A percentile compares a stretch with the other conserved stretches of the same genome.
These are phyloP conservation scores for Muscina levida DNA, from an alignment of 2,888 invertebrate genomes.

Conservation along the genomic window DNA sequence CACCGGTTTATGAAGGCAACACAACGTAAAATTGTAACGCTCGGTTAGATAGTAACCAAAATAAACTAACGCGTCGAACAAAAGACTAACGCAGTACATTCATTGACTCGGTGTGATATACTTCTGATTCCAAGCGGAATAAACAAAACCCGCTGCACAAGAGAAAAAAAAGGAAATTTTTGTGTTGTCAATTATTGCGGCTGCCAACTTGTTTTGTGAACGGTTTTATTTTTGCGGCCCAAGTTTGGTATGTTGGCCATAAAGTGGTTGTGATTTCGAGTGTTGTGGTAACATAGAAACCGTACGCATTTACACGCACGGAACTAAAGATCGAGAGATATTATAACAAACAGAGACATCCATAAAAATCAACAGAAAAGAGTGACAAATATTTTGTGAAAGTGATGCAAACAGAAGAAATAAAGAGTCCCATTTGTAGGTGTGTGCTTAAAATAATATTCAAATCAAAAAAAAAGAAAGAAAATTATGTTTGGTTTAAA, in stretches of 20 bases:
- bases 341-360: not conserved
- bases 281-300: conserved; percentile 22
- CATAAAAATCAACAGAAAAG: conserved; percentile 13
- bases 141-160: conserved; percentile 26
- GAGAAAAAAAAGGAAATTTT: conserved; percentile 33
- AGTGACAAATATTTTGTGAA: conserved; percentile 53
- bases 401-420: conserved; percentile 44
- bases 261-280: conserved; percentile 45
- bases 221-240: conserved; percentile 6
- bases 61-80: not conserved
- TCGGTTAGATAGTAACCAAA: conserved; percentile 13
- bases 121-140: conserved; percentile 35
- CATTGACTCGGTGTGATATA: conserved; percentile 28
- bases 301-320: conserved; percentile 54
- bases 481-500: conserved; percentile 1
- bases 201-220: conserved; percentile 34
- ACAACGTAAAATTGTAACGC: conserved; percentile 50
- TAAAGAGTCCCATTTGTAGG: conserved; percentile 32
- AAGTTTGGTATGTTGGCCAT: conserved; percentile 36
- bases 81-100: conserved; percentile 18
- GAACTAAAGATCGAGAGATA: conserved; percentile 16
- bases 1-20: conserved; percentile 58
- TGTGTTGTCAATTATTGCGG: conserved; percentile 21
- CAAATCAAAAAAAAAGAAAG: not conserved
- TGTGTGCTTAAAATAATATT: conserved; percentile 27